Percentiles rank a stretch among this genome's conserved stretches.
These are phyloP conservation scores for Xanthorhoe designata DNA, from an alignment of 2,888 invertebrate species.

Conservation along the genomic window DNA sequence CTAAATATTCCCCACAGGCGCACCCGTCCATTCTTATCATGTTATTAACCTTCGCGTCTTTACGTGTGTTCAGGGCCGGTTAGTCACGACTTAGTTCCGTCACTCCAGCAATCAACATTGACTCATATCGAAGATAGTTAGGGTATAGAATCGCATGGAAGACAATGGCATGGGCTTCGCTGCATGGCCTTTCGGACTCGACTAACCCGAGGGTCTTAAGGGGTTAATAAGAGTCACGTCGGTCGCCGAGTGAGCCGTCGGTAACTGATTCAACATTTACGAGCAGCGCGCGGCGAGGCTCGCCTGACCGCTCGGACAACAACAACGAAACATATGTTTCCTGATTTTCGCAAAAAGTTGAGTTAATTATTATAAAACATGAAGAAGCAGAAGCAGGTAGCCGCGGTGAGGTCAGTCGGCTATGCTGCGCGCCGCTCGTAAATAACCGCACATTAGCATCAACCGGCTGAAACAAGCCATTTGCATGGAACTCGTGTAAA, in stretches of 20 bases:
- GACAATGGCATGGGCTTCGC: constrained; percentile 12
- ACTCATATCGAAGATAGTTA: neutral
- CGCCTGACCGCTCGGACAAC: neutral
- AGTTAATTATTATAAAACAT: neutral
- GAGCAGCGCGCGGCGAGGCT: constrained; percentile 6
- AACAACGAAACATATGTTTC: neutral
- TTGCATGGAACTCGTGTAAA: constrained; percentile 70
- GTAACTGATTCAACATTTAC: constrained; percentile 26
- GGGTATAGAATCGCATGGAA: constrained; percentile 3
- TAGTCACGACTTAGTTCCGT: constrained; percentile 9
- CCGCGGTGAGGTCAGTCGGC: constrained; percentile 34
- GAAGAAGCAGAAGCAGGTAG: constrained; percentile 16
- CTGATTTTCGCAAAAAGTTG: neutral
- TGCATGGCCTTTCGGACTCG: constrained; percentile 25
- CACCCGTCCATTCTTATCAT: too few species aligned
- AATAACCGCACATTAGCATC: constrained; percentile 58
- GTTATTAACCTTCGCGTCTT: neutral
- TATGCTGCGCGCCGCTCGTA: constrained; percentile 44
- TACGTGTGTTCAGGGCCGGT: constrained; percentile 13
- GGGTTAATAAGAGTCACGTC: constrained; percentile 30
- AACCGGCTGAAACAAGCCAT: constrained; percentile 52
- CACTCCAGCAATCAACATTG: constrained; percentile 4
- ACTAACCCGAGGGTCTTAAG: constrained; percentile 22
- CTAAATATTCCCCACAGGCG: too few species aligned
- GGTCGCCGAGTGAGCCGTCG: constrained; percentile 18